Conservation (phyloP, 2,113 vertebrate genomes). For the Halichoerus grypus region DNA sequence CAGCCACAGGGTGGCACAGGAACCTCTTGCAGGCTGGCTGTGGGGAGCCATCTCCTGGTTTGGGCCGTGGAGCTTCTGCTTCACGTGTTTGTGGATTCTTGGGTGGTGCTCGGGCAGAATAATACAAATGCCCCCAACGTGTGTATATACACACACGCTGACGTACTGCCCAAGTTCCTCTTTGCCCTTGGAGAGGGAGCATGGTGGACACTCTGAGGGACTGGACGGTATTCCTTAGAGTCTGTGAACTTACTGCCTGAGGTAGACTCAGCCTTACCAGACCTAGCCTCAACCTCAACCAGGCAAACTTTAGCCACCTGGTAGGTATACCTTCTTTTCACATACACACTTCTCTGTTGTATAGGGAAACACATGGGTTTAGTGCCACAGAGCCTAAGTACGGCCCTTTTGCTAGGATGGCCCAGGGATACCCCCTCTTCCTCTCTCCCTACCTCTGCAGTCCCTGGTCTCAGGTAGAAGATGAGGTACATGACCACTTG, state of each 20-base stretch:
- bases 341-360: neutral
- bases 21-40: neutral
- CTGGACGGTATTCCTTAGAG: neutral
- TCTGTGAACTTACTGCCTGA: neutral
- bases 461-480: neutral
- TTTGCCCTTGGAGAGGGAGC: neutral
- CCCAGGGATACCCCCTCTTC: neutral
- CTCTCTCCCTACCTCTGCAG: neutral
- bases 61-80: neutral
- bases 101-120: neutral
- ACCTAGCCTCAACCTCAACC: neutral
- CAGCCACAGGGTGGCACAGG: constrained; percentile 52
- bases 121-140: neutral
- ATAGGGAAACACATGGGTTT: neutral
- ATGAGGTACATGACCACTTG: neutral
- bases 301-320: neutral
- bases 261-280: neutral
- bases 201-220: too few relatives aligned
- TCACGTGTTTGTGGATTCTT: neutral
- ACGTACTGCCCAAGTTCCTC: neutral
- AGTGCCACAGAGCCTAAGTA: neutral
- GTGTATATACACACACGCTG: neutral
- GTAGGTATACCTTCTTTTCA: constrained; percentile 1
- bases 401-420: neutral
- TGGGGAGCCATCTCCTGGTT: neutral